Evolutionary conservation across 2,888 invertebrate genomes (phyloP).

Genomic region (Caenorhabditis japonica): DNA sequence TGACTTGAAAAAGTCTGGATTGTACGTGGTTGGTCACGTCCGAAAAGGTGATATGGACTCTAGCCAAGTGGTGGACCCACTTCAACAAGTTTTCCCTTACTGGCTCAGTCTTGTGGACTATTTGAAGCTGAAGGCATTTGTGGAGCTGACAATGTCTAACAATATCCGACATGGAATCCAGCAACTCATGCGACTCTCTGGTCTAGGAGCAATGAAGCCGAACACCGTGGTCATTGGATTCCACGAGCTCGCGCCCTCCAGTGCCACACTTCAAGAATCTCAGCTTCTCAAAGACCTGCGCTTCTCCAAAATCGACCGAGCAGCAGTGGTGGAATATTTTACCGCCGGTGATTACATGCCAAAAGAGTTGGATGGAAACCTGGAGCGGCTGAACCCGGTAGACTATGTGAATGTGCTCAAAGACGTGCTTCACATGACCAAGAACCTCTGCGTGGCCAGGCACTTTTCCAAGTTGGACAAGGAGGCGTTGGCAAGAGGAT

Average conservation of each 20-base stretch:
- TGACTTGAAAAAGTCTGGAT: conserved; percentile 91
- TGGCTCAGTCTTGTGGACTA: conserved; percentile 96
- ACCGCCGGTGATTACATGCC: conserved; percentile 70
- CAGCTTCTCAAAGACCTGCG: conserved; percentile 74
- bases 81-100: conserved; percentile 85
- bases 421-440: conserved; percentile 91
- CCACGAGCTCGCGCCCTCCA: conserved; percentile 84
- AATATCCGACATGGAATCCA: conserved; percentile 91
- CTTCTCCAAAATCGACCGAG: conserved; percentile 75
- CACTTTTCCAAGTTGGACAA: conserved; percentile 91
- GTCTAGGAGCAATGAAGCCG: conserved; percentile 99
- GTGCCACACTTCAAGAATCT: conserved; percentile 84
- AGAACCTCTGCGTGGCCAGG: conserved; percentile 92
- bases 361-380: conserved; percentile 66
- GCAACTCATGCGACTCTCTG: conserved; percentile 83
- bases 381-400: conserved; percentile 58
- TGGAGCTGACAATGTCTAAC: conserved; percentile 90
- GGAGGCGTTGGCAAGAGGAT: conserved; percentile 69
- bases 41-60: conserved; percentile 78
- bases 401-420: conserved; percentile 89
- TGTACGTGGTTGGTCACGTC: conserved; percentile 88
- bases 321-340: conserved; percentile 77
- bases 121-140: conserved; percentile 92
- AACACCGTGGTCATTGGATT: conserved; percentile 96
- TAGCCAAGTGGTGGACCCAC: conserved; percentile 82